Base-by-base conservation (phyloP, 2,113 vertebrate genomes). In the Barbus barbus region DNA sequence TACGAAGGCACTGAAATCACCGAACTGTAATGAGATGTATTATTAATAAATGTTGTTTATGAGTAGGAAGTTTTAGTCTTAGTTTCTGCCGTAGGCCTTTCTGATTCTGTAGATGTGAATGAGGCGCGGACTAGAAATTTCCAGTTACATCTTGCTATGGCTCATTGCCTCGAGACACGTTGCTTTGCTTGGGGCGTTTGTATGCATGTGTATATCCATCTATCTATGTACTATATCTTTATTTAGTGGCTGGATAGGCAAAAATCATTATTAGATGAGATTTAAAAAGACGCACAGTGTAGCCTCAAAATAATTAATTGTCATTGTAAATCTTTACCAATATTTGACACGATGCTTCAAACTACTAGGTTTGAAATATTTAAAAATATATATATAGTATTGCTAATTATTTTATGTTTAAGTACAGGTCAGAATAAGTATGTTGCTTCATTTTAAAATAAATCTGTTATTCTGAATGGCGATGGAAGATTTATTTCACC, bases 81-180 rank as follows among this genome's bases (percentile, higher is more conserved):
- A 31, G 51, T 60, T 53, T 78, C 5, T 60, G 2, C 5, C 3
- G 9, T 41, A 5, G 28, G 13, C 48, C 65, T n/a, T 3, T 44
- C 9, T 24, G 48, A 16, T 22, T 28, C 26, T 67, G 26, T 9
- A 31, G 26, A 41, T 33, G n/a, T 28, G 60, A 80, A 36, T 71
- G 20, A 48, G 9, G 46, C 46, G 13, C 22, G 18, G 31, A 38
- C 46, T 56, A 71, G 79, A 81, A 51, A 71, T 81, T 81, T 81
- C 63, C 63, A 71, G 63, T 53, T 38, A 51, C 28, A 6, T 58
- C 51, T 33, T 14, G 79, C 79, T 1, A 24, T 36, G 20, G 58
- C 5, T 60, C 31, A 36, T n/a, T 53, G 63, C 18, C 65, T 81
- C 13, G 9, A 60, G 74, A 58, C 28, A n/a, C 22, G 12, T 38